Conservation (phyloP, 2,113 vertebrate species). For the Carlito syrichta region DNA sequence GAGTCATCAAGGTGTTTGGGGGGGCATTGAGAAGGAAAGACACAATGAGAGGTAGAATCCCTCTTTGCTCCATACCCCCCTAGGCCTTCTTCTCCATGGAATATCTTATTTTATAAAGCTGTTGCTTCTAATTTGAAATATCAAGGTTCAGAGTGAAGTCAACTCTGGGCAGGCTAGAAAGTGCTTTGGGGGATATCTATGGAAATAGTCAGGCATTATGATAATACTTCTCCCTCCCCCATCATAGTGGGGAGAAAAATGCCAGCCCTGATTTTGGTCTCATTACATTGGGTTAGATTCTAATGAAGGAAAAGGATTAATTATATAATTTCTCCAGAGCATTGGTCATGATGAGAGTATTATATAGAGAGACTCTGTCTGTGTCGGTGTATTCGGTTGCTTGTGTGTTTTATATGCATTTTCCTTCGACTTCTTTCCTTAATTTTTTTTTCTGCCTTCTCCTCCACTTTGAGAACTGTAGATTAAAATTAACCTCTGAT, state of each 20-base stretch:
- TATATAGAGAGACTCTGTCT: neutral
- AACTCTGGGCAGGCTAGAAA: neutral
- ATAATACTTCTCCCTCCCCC: neutral
- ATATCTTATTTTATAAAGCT: neutral
- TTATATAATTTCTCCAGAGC: neutral
- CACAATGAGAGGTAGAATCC: neutral
- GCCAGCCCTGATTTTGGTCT: neutral
- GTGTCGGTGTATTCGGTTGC: accelerated
- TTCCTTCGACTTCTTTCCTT: neutral
- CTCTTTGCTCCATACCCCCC: accelerated
- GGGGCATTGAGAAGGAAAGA: neutral
- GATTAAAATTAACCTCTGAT: neutral
- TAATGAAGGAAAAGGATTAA: neutral
- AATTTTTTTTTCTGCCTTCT: neutral
- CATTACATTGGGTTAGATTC: neutral
- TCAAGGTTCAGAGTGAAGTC: neutral
- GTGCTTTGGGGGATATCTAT: neutral
- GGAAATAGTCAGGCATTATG: neutral
- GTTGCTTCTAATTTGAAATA: neutral
- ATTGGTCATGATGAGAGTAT: neutral
- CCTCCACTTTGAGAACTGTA: neutral
- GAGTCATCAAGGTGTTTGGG: neutral
- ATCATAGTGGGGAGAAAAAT: too few species aligned
- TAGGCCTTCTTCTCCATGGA: neutral
- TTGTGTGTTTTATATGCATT: neutral